phyloP scores from a whole-genome alignment of 2,113 vertebrate genomes.

The pig (Sus scrofa) region DNA sequence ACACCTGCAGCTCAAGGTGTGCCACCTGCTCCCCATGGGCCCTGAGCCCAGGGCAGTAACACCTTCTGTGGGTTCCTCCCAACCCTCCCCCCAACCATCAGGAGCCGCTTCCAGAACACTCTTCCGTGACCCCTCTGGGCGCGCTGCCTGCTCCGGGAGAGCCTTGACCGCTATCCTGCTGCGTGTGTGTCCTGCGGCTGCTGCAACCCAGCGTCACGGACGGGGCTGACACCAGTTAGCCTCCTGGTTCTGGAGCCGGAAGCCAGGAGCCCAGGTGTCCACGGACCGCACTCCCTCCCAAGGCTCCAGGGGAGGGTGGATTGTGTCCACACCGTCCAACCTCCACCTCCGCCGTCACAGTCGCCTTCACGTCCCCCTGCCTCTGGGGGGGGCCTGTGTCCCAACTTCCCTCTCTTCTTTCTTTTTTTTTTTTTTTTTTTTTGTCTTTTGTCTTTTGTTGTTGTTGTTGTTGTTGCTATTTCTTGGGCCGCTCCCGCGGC shows the following conservation, averaged over 20 bases:
- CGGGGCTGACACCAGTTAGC: neutral
- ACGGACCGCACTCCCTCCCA: neutral
- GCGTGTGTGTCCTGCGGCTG: accelerated
- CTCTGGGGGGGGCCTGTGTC: neutral
- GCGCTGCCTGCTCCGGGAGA: neutral
- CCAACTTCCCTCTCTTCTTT: neutral
- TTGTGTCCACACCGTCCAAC: neutral
- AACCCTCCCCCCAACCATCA: neutral
- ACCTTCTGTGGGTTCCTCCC: neutral
- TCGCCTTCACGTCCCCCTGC: neutral
- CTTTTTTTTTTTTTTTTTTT: no score
- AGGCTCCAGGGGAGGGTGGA: neutral
- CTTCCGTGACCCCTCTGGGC: no score
- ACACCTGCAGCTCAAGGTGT: neutral
- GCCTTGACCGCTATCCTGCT: neutral
- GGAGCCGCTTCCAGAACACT: neutral
- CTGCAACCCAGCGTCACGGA: neutral
- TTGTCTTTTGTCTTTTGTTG: no score
- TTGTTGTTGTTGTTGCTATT: no score
- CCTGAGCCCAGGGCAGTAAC: neutral
- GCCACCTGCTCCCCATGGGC: no score
- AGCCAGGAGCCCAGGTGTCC: neutral
- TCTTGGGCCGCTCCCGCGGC: no score
- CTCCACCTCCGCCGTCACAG: neutral
- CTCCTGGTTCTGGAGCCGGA: neutral